phyloP scores from a whole-genome alignment of 1,140 invertebrate species.

The Harlomillsia oculata region DNA sequence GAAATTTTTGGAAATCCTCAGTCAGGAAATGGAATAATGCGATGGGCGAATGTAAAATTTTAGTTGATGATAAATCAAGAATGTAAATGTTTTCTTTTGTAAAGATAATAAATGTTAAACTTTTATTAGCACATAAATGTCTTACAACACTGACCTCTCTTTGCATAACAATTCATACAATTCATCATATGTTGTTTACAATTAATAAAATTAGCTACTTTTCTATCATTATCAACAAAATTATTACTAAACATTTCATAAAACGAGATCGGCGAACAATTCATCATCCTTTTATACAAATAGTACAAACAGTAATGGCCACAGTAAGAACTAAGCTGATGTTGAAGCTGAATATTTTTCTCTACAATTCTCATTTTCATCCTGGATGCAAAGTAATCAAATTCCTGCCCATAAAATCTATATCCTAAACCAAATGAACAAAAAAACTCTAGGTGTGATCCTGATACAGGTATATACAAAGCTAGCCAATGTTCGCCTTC shows the following conservation, averaged over 20 bases:
- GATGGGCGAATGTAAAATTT: no score
- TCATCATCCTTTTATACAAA: not conserved
- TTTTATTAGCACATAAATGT: no score
- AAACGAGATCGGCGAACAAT: not conserved
- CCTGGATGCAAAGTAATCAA: not conserved
- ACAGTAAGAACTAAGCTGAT: not conserved
- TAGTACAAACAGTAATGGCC: not conserved
- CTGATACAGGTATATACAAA: not conserved
- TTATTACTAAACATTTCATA: not conserved
- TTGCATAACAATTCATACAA: no score
- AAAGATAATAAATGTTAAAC: no score
- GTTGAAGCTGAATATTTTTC: not conserved
- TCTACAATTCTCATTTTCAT: not conserved
- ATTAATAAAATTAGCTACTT: not conserved
- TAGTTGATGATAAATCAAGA: no score
- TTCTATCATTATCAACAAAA: not conserved
- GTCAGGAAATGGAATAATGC: no score
- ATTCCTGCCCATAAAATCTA: not conserved
- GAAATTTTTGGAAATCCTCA: no score
- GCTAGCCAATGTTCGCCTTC: conserved; percentile 24
- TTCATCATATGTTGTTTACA: no score
- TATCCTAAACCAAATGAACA: not conserved
- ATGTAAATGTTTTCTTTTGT: no score
- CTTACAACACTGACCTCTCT: no score
- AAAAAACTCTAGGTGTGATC: not conserved